Base-by-base conservation (phyloP, 1,140 invertebrate species). In the Ctenoplectra terminalis region DNA sequence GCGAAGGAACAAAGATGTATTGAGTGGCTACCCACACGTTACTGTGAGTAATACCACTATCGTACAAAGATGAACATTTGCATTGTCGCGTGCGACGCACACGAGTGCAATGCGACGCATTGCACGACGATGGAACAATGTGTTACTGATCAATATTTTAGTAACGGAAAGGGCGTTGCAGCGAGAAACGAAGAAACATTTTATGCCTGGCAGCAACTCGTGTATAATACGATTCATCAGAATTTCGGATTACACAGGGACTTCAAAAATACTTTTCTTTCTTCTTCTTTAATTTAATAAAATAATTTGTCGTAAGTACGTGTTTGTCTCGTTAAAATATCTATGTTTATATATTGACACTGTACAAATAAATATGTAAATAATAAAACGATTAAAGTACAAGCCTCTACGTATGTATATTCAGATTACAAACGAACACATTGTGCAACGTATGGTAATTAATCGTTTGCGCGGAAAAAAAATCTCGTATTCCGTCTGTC, bases 131-230 rank as follows among this genome's bases (percentile, higher is more conserved):
- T 67, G 48, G 29, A 52, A 37, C 9, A 50, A 40, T 17, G 17
- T 43, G 37, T 60, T 58, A 46, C 46, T 72, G 46, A 80, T 73
- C 70, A 50, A 80, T 73, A 80, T 52, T 80, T 52, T 31, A 63
- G 26, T 40, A 31, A 80, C 23, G 26, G 34, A 31, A 64, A 73
- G 26, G 34, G 26, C 23, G 26, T 15, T 48, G 3, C 40, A 20
- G 31, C 8, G 20, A 60, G 29, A 73, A 54, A 43, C 2, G 58
- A 26, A 15, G 46, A 31, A 50, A 52, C 43, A 20, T 40, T 43
- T 40, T 40, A 61, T 31, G 7, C n/a, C 8, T 46, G 31, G 1
- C 31, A 17, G 3, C 6, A 31, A n/a, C n/a, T 31, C 40, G 34
- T 8, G n/a, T n/a, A n/a, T n/a, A n/a, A n/a, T n/a, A n/a, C n/a